These are phyloP conservation scores for Diphyllodes magnificus DNA, from an alignment of 2,113 vertebrate genomes.

Conservation along the genomic window DNA sequence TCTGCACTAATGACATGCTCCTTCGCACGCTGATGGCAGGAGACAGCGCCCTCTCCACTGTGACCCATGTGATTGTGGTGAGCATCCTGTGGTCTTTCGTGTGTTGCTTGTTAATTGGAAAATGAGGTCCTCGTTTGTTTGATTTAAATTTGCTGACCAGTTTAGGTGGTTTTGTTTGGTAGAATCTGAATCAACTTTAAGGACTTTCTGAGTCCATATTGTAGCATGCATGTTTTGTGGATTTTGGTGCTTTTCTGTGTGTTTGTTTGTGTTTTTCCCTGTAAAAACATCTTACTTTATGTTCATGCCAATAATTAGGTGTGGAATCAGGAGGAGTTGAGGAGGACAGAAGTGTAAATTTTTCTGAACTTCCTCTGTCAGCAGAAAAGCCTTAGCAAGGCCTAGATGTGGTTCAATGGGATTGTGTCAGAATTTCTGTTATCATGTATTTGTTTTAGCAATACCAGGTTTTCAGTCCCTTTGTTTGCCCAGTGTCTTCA, in stretches of 20 bases:
- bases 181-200: neutral
- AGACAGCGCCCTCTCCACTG: conserved; percentile 80
- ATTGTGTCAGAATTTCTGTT: neutral
- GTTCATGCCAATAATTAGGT: neutral
- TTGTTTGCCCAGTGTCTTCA: neutral
- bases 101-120: neutral
- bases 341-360: neutral
- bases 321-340: neutral
- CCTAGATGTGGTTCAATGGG: neutral
- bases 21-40: conserved; percentile 85
- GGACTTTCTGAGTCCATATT: neutral
- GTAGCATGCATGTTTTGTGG: neutral
- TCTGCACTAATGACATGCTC: conserved; percentile 92
- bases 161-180: neutral
- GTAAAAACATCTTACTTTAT: neutral
- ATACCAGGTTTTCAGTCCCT: neutral
- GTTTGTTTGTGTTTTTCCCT: neutral
- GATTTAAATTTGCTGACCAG: neutral
- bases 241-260: neutral
- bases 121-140: neutral
- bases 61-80: conserved; percentile 96
- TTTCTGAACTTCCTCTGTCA: neutral
- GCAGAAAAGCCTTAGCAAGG: neutral
- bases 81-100: conserved; percentile 44
- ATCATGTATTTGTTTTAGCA: neutral